phyloP scores from a whole-genome alignment of 2,113 vertebrate species.

The Procapra przewalskii region DNA sequence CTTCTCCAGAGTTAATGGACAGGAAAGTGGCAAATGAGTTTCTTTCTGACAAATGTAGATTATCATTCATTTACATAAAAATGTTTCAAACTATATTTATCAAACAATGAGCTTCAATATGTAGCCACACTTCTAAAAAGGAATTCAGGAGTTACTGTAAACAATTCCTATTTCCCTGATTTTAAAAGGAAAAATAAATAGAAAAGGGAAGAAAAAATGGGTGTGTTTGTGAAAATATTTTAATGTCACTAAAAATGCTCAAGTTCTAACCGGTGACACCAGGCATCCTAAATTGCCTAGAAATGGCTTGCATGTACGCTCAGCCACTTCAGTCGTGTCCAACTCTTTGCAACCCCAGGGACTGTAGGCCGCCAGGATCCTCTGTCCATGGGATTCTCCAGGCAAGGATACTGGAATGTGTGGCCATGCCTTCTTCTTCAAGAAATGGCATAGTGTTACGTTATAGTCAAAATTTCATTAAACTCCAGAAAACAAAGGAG shows the following conservation, averaged over 20 bases:
- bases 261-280: neutral
- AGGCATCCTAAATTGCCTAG: neutral
- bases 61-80: neutral
- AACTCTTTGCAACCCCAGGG: neutral
- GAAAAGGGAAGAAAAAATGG: neutral
- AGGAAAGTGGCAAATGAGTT: neutral
- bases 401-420: neutral
- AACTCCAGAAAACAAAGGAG: neutral
- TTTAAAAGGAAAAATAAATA: neutral
- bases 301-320: neutral
- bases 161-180: neutral
- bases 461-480: neutral
- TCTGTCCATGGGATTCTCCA: neutral
- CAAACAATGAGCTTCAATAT: neutral
- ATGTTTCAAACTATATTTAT: neutral
- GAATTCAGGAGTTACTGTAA: neutral
- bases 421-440: neutral
- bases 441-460: neutral
- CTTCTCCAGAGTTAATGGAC: neutral
- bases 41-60: neutral
- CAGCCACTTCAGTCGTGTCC: neutral
- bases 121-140: neutral
- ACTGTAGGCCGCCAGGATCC: neutral
- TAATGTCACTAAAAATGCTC: neutral
- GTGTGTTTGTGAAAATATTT: slow-evolving; percentile 1